These are phyloP conservation scores for Coendou prehensilis DNA, from an alignment of 2,797 vertebrate genomes.

Conservation along the genomic window DNA sequence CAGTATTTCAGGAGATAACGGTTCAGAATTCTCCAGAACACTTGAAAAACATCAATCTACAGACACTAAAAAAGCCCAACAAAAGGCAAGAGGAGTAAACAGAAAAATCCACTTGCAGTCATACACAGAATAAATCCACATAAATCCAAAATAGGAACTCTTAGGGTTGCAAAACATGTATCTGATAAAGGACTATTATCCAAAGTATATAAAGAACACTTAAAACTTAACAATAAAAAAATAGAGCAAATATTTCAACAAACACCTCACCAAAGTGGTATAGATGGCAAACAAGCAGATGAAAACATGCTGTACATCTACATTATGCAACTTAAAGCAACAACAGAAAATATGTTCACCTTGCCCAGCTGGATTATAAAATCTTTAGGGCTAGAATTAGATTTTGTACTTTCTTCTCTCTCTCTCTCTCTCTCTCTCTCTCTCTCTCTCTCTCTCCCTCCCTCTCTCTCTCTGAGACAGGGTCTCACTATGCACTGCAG, in stretches of 20 bases:
- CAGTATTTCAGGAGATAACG: not conserved
- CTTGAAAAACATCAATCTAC: not conserved
- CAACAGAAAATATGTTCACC: not conserved
- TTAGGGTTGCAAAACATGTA: not conserved
- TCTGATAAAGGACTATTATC: not conserved
- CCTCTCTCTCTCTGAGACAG: not conserved
- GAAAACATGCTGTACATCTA: not conserved
- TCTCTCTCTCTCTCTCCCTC: too few relatives aligned
- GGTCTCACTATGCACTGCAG: not conserved
- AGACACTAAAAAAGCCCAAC: not conserved
- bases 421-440: not conserved
- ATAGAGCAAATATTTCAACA: not conserved
- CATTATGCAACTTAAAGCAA: not conserved
- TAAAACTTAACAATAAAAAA: not conserved
- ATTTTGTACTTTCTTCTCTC: not conserved
- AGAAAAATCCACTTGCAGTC: not conserved
- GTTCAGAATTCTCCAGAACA: not conserved
- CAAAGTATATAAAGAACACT: not conserved
- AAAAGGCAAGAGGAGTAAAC: not conserved
- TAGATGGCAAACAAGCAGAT: not conserved
- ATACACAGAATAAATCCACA: not conserved
- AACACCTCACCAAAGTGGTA: not conserved
- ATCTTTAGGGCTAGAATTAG: constrained; percentile 2
- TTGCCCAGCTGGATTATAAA: not conserved
- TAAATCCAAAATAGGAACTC: not conserved